phyloP scores from a whole-genome alignment of 2,113 vertebrate genomes.

The Hippocampus barbouri region DNA sequence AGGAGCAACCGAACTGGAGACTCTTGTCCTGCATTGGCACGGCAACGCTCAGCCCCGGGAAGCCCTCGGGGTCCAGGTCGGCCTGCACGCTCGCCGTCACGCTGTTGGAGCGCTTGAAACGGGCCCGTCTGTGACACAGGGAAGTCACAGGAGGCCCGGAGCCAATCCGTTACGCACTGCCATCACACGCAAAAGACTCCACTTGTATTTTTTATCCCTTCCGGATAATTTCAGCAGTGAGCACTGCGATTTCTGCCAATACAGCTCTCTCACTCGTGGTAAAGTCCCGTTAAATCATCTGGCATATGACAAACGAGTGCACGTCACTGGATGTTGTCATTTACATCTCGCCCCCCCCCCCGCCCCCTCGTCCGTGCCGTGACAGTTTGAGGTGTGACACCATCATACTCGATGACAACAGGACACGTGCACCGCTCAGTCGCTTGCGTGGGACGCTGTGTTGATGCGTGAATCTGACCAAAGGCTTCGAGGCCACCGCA shows the following conservation, averaged over 20 bases:
- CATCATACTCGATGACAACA: constrained; percentile 14
- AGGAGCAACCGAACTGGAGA: constrained; percentile 93
- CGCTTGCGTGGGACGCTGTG: constrained; percentile 3
- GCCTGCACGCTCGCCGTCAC: constrained; percentile 96
- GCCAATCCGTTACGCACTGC: constrained; percentile 22
- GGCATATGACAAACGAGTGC: constrained; percentile 62
- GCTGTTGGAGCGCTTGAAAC: constrained; percentile 98
- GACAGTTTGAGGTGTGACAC: constrained; percentile 9
- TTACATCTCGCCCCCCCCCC: constrained; percentile 30
- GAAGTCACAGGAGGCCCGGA: constrained; percentile 18
- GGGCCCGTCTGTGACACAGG: constrained; percentile 77
- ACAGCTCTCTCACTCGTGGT: constrained; percentile 16
- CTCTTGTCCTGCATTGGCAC: constrained; percentile 94
- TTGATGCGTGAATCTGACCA: constrained; percentile 30
- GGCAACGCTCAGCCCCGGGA: constrained; percentile 73
- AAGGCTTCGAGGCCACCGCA: constrained; percentile 24
- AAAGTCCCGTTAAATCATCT: constrained; percentile 39
- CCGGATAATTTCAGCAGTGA: not conserved
- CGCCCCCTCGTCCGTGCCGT: constrained; percentile 21
- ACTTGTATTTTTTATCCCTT: constrained; percentile 1
- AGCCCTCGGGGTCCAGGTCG: constrained; percentile 91
- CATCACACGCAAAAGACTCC: constrained; percentile 15
- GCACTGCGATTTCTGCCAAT: constrained; percentile 17
- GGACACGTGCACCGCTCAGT: not conserved
- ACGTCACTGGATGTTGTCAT: constrained; percentile 29